Base-by-base conservation (phyloP, 2,888 invertebrate genomes). In the Deilephila elpenor region DNA sequence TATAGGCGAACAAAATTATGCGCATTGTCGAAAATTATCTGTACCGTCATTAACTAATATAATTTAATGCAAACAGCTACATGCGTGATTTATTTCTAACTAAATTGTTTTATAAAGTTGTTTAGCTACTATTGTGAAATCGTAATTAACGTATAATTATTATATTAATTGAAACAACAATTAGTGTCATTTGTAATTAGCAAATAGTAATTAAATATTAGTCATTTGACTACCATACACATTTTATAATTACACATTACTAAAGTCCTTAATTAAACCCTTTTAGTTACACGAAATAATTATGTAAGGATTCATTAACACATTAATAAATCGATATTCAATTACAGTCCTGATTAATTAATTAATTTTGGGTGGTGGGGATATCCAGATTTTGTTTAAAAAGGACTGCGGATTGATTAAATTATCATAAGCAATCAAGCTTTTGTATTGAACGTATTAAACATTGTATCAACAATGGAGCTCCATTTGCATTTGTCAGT, bases 401-500 rank as follows among this genome's bases (percentile, higher is more conserved):
- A 62, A 72, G 11, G 53, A 19, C 25, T 64, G 34, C 14, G 14
- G 3, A 5, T 56, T 34, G 19, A 29, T 37, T 56, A 34, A 7
- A 20, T 7, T 8, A 59, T 64, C 59, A 67, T 44, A 32, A 64
- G 56, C n/a, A 62, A 11, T 71, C 34, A 1, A 64, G 53, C 37
- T 14, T 25, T 51, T 51, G 19, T 44, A 44, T 44, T 44, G 4
- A 14, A 14, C 44, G 44, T 44, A 14, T 14, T 44, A 44, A 44
- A 3, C 14, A 3, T 44, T 14, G 11, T 44, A 44, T 44, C 14
- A 44, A 82, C 74, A 75, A 91, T 91, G 91, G 90, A 90, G 70
- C 78, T 89, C 0, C 91, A 92, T 79, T 78, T 89, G n/a, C 90
- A 91, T 79, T 80, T 91, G 59, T 83, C 88, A 2, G 86, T 83